A percentile compares a stretch with the other conserved stretches of the same genome.
These are phyloP conservation scores for Spheniscus humboldti DNA, from an alignment of 2,797 vertebrate species.

Conservation along the genomic window DNA sequence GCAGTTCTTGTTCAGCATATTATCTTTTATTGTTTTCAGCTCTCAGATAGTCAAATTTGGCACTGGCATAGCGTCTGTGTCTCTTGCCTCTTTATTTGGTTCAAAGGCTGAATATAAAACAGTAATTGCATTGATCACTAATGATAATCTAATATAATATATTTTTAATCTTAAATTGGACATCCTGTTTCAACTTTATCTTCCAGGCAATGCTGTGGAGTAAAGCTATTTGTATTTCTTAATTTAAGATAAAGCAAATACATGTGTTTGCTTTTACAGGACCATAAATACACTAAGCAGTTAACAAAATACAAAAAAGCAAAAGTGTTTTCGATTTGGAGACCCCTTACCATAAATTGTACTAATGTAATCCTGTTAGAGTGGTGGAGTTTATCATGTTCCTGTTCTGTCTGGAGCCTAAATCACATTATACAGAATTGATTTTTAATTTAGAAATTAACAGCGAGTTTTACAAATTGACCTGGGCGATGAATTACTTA, in stretches of 20 bases:
- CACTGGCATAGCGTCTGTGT: neutral
- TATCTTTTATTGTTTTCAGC: neutral
- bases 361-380: neutral
- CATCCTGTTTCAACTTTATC: neutral
- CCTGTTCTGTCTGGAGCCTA: neutral
- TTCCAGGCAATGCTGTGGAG: neutral
- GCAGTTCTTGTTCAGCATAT: neutral
- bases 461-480: neutral
- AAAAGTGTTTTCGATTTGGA: neutral
- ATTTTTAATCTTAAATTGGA: neutral
- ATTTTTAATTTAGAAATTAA: conserved; percentile 32
- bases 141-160: neutral
- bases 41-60: neutral
- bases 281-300: neutral
- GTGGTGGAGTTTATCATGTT: neutral
- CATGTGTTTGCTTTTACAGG: neutral
- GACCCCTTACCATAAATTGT: neutral
- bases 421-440: neutral
- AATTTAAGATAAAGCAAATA: neutral
- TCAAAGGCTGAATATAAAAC: neutral
- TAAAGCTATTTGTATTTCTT: neutral
- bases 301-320: neutral
- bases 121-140: neutral
- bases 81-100: neutral
- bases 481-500: neutral